Percentiles rank a stretch among this genome's conserved stretches.
Evolutionary conservation across 2,113 vertebrate species (phyloP).

Genomic region (Entomyzon cyanotis): DNA sequence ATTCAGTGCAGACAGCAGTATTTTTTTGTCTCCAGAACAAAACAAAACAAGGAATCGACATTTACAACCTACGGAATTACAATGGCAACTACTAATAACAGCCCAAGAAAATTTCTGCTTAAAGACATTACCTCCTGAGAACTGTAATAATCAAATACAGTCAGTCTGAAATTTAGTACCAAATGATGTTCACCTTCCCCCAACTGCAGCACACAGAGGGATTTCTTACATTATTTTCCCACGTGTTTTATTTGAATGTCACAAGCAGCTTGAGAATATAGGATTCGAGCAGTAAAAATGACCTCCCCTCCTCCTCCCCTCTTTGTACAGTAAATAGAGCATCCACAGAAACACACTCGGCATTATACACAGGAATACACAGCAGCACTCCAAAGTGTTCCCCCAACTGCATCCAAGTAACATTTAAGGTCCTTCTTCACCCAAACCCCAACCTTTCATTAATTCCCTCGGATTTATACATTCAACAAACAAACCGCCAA

Average conservation of each 20-base stretch:
- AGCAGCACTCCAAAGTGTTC: constrained; percentile 12
- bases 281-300: neutral
- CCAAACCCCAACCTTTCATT: constrained; percentile 24
- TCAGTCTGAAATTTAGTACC: constrained; percentile 20
- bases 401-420: constrained; percentile 17
- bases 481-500: constrained; percentile 41
- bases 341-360: neutral
- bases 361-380: neutral
- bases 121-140: constrained; percentile 4
- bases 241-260: constrained; percentile 26
- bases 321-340: constrained; percentile 32
- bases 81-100: neutral
- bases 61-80: constrained; percentile 44
- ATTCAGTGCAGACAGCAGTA: neutral
- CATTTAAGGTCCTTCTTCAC: neutral
- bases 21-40: constrained; percentile 47
- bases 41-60: constrained; percentile 13
- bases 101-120: constrained; percentile 28
- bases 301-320: constrained; percentile 5
- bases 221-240: constrained; percentile 20
- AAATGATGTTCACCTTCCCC: neutral
- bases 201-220: neutral
- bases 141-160: neutral
- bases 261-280: constrained; percentile 27
- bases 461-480: constrained; percentile 42